A percentile compares a stretch with the other conserved stretches of the same genome.
Conservation (phyloP, 1,140 invertebrate genomes). For the Danaus plexippus region DNA sequence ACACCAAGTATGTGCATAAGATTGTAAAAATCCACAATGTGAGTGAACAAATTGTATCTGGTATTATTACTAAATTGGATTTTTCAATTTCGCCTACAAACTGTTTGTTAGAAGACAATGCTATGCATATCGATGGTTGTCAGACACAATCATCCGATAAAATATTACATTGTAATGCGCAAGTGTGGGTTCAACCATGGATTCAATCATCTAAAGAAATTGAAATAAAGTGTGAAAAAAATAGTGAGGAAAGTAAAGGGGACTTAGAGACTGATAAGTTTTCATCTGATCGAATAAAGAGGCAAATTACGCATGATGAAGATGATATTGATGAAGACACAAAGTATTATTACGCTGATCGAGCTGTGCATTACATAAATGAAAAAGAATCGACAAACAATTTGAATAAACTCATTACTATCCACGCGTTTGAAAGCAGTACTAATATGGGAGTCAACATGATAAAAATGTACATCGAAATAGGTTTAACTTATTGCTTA, state of each 20-base stretch:
- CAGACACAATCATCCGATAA: conserved; percentile 15
- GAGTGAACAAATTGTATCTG: conserved; percentile 28
- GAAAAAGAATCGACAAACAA: conserved; percentile 36
- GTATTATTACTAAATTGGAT: conserved; percentile 27
- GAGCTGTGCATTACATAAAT: conserved; percentile 39
- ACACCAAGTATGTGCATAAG: conserved; percentile 28
- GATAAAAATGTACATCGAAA: conserved; percentile 52
- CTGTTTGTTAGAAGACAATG: conserved; percentile 21
- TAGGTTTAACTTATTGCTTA: conserved; percentile 46
- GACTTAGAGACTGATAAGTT: conserved; percentile 5
- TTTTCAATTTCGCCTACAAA: conserved; percentile 28
- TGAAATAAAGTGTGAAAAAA: conserved; percentile 27
- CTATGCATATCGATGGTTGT: conserved; percentile 15
- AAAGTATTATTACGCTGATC: conserved; percentile 46
- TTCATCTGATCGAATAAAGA: conserved; percentile 18
- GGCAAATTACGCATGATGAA: conserved; percentile 28
- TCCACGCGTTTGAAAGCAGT: conserved; percentile 35
- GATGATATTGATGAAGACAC: conserved; percentile 46
- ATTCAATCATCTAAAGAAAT: conserved; percentile 23
- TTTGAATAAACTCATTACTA: conserved; percentile 44
- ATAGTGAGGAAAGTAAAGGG: conserved; percentile 14
- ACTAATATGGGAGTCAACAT: conserved; percentile 33
- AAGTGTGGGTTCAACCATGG: conserved; percentile 21
- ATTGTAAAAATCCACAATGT: conserved; percentile 27
- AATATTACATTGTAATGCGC: conserved; percentile 22